These are phyloP conservation scores for Ophiodon elongatus DNA, from an alignment of 2,113 vertebrate genomes.

Conservation along the genomic window DNA sequence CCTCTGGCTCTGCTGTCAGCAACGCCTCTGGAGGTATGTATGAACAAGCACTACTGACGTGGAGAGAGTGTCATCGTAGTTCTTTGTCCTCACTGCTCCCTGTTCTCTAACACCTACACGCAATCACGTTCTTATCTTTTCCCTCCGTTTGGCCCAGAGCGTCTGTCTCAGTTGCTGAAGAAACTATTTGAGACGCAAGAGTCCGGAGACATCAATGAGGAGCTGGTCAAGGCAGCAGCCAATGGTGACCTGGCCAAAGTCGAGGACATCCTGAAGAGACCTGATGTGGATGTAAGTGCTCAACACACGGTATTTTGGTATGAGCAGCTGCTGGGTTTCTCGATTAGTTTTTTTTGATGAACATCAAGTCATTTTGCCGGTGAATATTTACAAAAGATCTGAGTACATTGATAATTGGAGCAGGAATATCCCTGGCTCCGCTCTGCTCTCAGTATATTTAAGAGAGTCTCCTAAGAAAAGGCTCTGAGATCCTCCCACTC, in stretches of 20 bases:
- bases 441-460: constrained; percentile 48
- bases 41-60: constrained; percentile 24
- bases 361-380: constrained; percentile 2
- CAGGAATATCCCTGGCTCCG: constrained; percentile 9
- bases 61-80: constrained; percentile 39
- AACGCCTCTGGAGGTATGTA: constrained; percentile 96
- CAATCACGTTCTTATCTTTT: constrained; percentile 31
- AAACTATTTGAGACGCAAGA: constrained; percentile 99
- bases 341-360: too few relatives aligned
- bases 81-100: constrained; percentile 16
- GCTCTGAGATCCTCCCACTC: constrained; percentile 59
- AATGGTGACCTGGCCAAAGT: constrained; percentile 99
- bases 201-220: constrained; percentile 98
- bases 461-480: constrained; percentile 52
- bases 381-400: constrained; percentile 12
- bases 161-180: constrained; percentile 96
- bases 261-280: constrained; percentile 97
- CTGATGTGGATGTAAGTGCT: constrained; percentile 93
- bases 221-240: constrained; percentile 98
- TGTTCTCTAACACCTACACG: constrained; percentile 29
- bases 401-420: constrained; percentile 26
- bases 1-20: constrained; percentile 95
- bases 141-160: constrained; percentile 83
- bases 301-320: background rate
- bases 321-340: background rate